These are phyloP conservation scores for Neoitamus cyanurus DNA, from an alignment of 2,888 invertebrate genomes.

Conservation along the genomic window DNA sequence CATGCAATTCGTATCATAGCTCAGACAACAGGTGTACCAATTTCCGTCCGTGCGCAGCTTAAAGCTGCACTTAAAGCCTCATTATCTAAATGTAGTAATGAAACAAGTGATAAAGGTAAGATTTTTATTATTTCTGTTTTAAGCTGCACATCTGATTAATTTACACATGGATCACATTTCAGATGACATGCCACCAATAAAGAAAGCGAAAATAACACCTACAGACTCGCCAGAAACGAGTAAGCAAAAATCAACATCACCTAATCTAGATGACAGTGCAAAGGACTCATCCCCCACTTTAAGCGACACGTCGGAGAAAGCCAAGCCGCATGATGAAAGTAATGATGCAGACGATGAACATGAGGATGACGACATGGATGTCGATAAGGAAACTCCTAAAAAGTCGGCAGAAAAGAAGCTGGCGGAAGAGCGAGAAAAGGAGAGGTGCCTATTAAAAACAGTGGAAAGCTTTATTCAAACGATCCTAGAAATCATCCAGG, in stretches of 20 bases:
- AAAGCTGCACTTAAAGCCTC: constrained; percentile 63
- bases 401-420: constrained; percentile 58
- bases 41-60: constrained; percentile 64
- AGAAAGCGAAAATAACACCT: constrained; percentile 53
- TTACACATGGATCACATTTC: not conserved
- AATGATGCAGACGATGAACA: constrained; percentile 56
- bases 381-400: constrained; percentile 49
- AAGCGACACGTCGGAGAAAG: not conserved
- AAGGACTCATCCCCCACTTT: constrained; percentile 58
- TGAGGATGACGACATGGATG: constrained; percentile 53
- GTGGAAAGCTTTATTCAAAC: constrained; percentile 65
- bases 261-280: constrained; percentile 49
- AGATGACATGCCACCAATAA: constrained; percentile 55
- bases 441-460: constrained; percentile 61
- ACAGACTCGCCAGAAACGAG: constrained; percentile 54
- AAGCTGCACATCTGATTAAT: not conserved
- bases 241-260: constrained; percentile 51
- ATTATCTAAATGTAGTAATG: constrained; percentile 61
- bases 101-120: constrained; percentile 61
- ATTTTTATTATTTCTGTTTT: not conserved
- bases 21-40: constrained; percentile 64
- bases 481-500: constrained; percentile 63
- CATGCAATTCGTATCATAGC: constrained; percentile 66
- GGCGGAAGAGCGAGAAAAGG: constrained; percentile 62
- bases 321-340: constrained; percentile 54